Evolutionary conservation across 2,797 vertebrate species (phyloP).

Genomic region (Alexandromys oeconomus): DNA sequence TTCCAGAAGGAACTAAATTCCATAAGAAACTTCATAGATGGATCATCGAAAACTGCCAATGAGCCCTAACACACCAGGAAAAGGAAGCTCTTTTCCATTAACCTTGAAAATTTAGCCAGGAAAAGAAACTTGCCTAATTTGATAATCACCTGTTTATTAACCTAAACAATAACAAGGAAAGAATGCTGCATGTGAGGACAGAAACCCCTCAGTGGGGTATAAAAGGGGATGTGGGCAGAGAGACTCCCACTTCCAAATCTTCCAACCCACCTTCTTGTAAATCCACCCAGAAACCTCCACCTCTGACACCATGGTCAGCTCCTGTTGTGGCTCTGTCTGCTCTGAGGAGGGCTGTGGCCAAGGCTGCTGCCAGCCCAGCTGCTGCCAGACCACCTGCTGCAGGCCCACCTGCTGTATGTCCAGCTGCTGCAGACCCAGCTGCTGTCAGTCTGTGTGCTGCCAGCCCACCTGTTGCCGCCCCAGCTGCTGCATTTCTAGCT

Average conservation of each 20-base stretch:
- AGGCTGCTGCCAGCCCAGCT: background rate
- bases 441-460: background rate
- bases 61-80: background rate
- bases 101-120: background rate
- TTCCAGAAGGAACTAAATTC: background rate
- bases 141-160: slow-evolving; percentile 12
- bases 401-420: background rate
- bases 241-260: too few relatives aligned
- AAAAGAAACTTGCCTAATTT: slow-evolving; percentile 42
- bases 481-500: background rate
- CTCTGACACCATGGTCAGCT: too few relatives aligned
- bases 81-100: background rate
- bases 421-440: background rate
- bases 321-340: too few relatives aligned
- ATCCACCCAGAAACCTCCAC: too few relatives aligned
- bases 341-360: background rate
- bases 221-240: too few relatives aligned
- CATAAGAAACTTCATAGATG: background rate
- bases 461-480: too few relatives aligned
- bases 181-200: background rate
- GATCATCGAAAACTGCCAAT: background rate
- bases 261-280: too few relatives aligned
- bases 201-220: background rate
- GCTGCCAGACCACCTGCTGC: background rate
- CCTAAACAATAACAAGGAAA: slow-evolving; percentile 3